Conservation (phyloP, 2,113 vertebrate species). For the Haplochromis burtoni region DNA sequence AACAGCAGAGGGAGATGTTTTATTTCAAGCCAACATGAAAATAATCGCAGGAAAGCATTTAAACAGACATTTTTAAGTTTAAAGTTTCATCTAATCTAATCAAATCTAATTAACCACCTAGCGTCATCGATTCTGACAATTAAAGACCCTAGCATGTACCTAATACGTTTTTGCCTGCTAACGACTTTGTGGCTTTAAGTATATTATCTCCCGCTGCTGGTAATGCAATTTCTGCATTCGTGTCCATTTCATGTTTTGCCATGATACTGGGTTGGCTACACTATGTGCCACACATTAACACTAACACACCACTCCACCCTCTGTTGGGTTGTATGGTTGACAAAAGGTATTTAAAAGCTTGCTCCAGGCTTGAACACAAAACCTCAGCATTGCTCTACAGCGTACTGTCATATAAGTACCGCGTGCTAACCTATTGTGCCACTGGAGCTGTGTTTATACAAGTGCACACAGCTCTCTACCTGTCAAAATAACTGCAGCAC, state of each 20-base stretch:
- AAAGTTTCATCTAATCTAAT: neutral
- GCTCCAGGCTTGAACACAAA: slow-evolving; percentile 84
- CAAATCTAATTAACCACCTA: neutral
- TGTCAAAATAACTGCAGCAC: neutral
- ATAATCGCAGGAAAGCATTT: neutral
- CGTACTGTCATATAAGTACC: slow-evolving; percentile 98
- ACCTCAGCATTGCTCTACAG: slow-evolving; percentile 96
- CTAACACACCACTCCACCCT: neutral
- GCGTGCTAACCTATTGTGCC: slow-evolving; percentile 99
- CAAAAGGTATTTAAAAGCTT: neutral
- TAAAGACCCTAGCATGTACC: slow-evolving; percentile 72
- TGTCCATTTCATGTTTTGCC: neutral
- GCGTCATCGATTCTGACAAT: accelerated
- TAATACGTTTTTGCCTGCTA: neutral
- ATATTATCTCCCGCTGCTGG: neutral
- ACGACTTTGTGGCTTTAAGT: neutral
- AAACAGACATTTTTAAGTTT: neutral
- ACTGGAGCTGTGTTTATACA: slow-evolving; percentile 76
- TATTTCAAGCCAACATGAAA: neutral
- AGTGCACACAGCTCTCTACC: neutral
- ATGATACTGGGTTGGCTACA: neutral
- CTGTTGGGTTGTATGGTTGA: neutral
- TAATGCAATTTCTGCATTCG: neutral
- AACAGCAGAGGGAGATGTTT: neutral
- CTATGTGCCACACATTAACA: neutral